A percentile compares a stretch with the other conserved stretches of the same genome.
Evolutionary conservation across 2,113 vertebrate genomes (phyloP).

Genomic region (Bubalus kerabau): DNA sequence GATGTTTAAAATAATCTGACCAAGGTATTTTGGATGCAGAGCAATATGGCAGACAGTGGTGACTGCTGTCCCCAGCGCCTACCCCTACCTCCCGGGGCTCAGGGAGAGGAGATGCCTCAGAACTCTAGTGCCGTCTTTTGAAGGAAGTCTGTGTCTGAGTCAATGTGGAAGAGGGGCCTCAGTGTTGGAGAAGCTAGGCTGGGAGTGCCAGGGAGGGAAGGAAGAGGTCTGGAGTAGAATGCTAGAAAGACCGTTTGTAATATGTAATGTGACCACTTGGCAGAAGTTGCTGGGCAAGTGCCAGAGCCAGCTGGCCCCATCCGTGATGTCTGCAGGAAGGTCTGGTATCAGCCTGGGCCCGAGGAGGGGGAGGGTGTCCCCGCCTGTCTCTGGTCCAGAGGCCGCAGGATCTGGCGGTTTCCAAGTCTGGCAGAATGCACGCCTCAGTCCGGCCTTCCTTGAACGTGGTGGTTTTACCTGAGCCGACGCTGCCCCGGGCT

Average conservation of each 20-base stretch:
- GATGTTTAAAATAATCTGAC: background rate
- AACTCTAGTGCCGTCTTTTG: background rate
- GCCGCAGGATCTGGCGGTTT: background rate
- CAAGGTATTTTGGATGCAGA: background rate
- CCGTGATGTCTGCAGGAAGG: background rate
- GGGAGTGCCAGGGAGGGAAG: background rate
- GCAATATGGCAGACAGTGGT: background rate
- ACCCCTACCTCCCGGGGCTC: rapidly evolving
- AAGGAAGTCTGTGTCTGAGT: background rate
- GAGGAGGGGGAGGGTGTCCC: background rate
- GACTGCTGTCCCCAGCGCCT: background rate
- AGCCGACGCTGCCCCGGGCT: background rate
- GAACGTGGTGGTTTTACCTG: background rate
- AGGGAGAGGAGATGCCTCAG: background rate
- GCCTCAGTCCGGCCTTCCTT: background rate
- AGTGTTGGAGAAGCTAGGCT: background rate
- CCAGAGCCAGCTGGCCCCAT: conserved; percentile 35
- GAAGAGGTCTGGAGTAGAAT: background rate
- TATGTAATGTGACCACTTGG: conserved; percentile 10
- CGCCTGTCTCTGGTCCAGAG: background rate
- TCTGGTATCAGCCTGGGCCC: background rate
- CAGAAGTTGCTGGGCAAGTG: background rate
- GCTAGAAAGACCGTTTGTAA: background rate
- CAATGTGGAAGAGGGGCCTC: background rate
- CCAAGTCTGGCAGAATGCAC: background rate